Percentiles rank a stretch among this genome's conserved stretches.
phyloP scores from a whole-genome alignment of 2,888 invertebrate genomes.

The Leucoma salicis region DNA sequence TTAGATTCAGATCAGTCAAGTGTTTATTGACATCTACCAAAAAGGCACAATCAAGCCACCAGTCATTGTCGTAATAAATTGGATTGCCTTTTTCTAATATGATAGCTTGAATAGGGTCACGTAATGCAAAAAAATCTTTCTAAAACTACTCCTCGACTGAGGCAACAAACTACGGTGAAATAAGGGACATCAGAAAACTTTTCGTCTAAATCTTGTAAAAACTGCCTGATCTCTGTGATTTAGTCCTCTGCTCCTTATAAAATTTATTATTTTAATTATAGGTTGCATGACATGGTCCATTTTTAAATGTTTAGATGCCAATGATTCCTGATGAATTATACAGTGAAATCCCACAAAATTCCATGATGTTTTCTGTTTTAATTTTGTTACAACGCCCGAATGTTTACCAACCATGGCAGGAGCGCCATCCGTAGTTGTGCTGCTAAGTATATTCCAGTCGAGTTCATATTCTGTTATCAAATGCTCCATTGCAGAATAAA shows the following conservation, averaged over 20 bases:
- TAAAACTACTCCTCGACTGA: conserved; percentile 1
- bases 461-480: conserved; percentile 11
- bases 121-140: conserved; percentile 12
- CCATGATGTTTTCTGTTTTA: conserved; percentile 6
- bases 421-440: conserved; percentile 6
- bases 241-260: conserved; percentile 12
- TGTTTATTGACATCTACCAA: conserved; percentile 2
- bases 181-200: conserved; percentile 5
- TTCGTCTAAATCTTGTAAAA: conserved; percentile 8
- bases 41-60: conserved; percentile 4
- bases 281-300: conserved; percentile 9
- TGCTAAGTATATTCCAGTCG: conserved; percentile 8
- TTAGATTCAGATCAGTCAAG: conserved; percentile 1
- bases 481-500: conserved; percentile 10
- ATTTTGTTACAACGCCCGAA: conserved; percentile 8
- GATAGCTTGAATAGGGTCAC: conserved; percentile 5
- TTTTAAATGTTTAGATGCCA: conserved; percentile 7
- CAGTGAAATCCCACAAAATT: conserved; percentile 10
- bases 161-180: conserved; percentile 9
- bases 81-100: too few relatives aligned
- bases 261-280: conserved; percentile 10
- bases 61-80: background rate
- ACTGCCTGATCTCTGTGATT: conserved; percentile 6
- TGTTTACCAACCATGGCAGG: conserved; percentile 11
- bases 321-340: conserved; percentile 8